These are phyloP conservation scores for Spodoptera picta DNA, from an alignment of 2,888 invertebrate species.

Conservation along the genomic window DNA sequence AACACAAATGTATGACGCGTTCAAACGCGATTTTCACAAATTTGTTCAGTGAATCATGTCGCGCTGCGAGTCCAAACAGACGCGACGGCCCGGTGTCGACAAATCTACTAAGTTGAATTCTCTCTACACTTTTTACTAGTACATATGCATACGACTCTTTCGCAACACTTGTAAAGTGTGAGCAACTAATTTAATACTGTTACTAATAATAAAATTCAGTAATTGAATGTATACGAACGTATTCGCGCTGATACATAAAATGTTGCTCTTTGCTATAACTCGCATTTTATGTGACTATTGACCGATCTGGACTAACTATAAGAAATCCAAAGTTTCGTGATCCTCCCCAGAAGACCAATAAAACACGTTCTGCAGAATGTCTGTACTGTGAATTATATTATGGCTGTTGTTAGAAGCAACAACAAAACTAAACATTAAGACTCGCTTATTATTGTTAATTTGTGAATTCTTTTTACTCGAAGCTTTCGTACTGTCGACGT, in stretches of 20 bases:
- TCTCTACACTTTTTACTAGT: constrained; percentile 36
- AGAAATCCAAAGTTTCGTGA: constrained; percentile 62
- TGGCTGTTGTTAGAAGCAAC: constrained; percentile 45
- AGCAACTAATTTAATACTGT: constrained; percentile 39
- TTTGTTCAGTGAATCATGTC: constrained; percentile 74
- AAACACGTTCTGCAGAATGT: constrained; percentile 59
- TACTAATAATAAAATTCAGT: constrained; percentile 40
- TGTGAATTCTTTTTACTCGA: constrained; percentile 12
- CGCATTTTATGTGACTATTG: constrained; percentile 60
- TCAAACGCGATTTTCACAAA: constrained; percentile 72
- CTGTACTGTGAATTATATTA: constrained; percentile 47
- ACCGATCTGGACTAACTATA: constrained; percentile 56
- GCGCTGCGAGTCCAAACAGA: constrained; percentile 64
- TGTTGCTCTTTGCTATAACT: constrained; percentile 52
- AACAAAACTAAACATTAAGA: constrained; percentile 45
- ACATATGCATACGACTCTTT: constrained; percentile 23
- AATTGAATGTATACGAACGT: constrained; percentile 33
- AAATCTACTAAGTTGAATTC: constrained; percentile 61
- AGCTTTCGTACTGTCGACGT: constrained; percentile 20
- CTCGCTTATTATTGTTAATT: constrained; percentile 37
- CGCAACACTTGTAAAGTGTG: constrained; percentile 23
- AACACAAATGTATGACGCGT: constrained; percentile 66
- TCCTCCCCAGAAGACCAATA: constrained; percentile 61
- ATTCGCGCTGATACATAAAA: constrained; percentile 44
- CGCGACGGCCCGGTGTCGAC: constrained; percentile 53